These are phyloP conservation scores for Popillia japonica DNA, from an alignment of 1,140 invertebrate genomes.

Conservation along the genomic window DNA sequence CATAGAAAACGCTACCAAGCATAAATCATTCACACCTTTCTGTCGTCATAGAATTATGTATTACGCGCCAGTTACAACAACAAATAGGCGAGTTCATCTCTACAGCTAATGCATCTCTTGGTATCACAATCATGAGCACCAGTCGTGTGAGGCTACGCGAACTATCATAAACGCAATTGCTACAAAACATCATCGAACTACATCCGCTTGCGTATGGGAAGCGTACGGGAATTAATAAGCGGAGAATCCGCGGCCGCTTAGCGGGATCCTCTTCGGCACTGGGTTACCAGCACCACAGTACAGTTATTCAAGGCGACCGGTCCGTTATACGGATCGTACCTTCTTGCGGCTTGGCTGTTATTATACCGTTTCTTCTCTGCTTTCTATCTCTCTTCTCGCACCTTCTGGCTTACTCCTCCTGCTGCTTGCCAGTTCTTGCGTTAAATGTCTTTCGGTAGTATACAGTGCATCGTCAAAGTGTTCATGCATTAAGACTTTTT, in stretches of 20 bases:
- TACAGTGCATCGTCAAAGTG: too few relatives aligned
- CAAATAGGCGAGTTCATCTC: too few relatives aligned
- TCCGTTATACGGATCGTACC: conserved; percentile 49
- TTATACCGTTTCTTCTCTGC: conserved; percentile 41
- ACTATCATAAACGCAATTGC: too few relatives aligned
- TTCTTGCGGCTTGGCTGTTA: conserved; percentile 12
- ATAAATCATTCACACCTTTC: too few relatives aligned
- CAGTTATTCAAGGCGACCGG: conserved; percentile 48
- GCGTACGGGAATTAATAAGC: conserved; percentile 39
- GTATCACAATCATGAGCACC: too few relatives aligned
- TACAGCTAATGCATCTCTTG: too few relatives aligned
- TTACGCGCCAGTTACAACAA: too few relatives aligned
- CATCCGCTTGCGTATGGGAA: conserved; percentile 41
- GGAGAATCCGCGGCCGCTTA: conserved; percentile 46
- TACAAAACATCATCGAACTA: conserved; percentile 18
- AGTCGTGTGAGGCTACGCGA: too few relatives aligned
- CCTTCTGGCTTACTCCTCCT: background rate
- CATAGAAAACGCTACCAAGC: too few relatives aligned
- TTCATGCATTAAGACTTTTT: too few relatives aligned
- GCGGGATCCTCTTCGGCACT: conserved; percentile 50
- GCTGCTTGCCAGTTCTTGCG: background rate
- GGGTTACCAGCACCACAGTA: conserved; percentile 54
- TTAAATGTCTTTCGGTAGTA: background rate
- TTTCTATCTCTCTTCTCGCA: conserved; percentile 14
- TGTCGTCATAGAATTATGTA: too few relatives aligned